phyloP scores from a whole-genome alignment of 2,113 vertebrate genomes.

The cattle (Bos taurus) region DNA sequence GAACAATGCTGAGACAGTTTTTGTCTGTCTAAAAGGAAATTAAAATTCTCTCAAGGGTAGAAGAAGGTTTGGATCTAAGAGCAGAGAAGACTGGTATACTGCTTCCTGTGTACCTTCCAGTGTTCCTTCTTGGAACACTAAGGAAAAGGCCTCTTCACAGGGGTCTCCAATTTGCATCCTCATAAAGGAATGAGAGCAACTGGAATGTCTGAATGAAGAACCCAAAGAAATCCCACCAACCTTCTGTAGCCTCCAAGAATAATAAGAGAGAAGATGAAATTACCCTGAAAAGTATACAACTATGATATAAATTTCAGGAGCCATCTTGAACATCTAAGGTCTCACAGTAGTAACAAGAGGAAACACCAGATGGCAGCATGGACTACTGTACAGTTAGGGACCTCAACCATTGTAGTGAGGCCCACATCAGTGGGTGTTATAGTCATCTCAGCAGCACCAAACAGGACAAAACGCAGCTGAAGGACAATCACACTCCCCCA shows the following conservation, averaged over 20 bases:
- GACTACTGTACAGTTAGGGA: background rate
- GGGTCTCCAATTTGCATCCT: accelerated
- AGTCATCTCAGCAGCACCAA: background rate
- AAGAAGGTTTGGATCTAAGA: background rate
- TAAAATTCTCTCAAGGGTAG: background rate
- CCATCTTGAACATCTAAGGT: background rate
- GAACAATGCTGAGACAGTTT: background rate
- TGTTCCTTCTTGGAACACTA: background rate
- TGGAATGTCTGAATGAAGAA: background rate
- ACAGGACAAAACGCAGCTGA: background rate
- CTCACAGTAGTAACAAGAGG: background rate
- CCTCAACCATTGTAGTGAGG: background rate
- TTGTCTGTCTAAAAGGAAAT: background rate
- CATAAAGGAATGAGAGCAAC: background rate
- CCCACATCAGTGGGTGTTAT: background rate
- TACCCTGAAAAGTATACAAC: background rate
- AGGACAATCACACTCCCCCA: background rate
- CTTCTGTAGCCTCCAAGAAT: background rate
- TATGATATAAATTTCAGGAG: background rate
- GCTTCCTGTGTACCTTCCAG: background rate
- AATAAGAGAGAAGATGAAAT: background rate
- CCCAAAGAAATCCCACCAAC: background rate
- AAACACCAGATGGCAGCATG: slow-evolving; percentile 60
- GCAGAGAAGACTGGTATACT: background rate
- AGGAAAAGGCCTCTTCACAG: background rate